These are phyloP conservation scores for Salpingus planirostris DNA, from an alignment of 2,888 invertebrate species.

Conservation along the genomic window DNA sequence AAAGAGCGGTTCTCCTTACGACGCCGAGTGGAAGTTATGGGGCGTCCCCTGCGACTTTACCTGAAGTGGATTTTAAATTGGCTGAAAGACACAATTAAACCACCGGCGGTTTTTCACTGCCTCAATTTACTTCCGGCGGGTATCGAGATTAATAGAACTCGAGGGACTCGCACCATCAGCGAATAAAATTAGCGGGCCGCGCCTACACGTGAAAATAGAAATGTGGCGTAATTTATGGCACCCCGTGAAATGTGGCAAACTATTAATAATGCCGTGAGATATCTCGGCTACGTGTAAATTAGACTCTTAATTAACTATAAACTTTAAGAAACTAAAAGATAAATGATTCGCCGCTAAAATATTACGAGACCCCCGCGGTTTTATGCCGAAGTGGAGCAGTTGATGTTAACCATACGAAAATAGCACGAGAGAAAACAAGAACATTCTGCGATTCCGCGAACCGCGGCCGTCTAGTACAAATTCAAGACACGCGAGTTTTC, in stretches of 20 bases:
- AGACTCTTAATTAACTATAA: slow-evolving; percentile 22
- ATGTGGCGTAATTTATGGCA: slow-evolving; percentile 6
- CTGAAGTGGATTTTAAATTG: slow-evolving; percentile 21
- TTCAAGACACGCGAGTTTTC: slow-evolving; percentile 5
- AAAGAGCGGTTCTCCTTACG: slow-evolving; percentile 17
- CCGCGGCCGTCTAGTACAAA: slow-evolving; percentile 1
- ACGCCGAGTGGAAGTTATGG: slow-evolving; percentile 15
- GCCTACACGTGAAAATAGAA: slow-evolving; percentile 1
- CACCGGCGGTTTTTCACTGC: not conserved
- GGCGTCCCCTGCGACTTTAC: slow-evolving; percentile 16
- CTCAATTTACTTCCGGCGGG: not conserved
- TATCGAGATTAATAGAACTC: not conserved
- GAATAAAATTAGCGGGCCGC: not conserved
- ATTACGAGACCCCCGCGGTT: slow-evolving; percentile 20
- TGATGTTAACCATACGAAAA: slow-evolving; percentile 21
- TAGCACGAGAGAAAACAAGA: slow-evolving; percentile 5
- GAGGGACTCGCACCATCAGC: no score
- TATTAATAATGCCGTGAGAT: slow-evolving; percentile 17
- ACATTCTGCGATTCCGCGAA: slow-evolving; percentile 8
- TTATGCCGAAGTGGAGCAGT: slow-evolving; percentile 15
- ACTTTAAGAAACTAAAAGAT: slow-evolving; percentile 22
- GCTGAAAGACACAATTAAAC: slow-evolving; percentile 8
- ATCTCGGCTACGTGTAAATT: slow-evolving; percentile 21
- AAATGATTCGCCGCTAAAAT: slow-evolving; percentile 23
- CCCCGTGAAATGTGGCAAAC: slow-evolving; percentile 7